phyloP scores from a whole-genome alignment of 2,888 invertebrate species.

The Archaeoteleia sp. region DNA sequence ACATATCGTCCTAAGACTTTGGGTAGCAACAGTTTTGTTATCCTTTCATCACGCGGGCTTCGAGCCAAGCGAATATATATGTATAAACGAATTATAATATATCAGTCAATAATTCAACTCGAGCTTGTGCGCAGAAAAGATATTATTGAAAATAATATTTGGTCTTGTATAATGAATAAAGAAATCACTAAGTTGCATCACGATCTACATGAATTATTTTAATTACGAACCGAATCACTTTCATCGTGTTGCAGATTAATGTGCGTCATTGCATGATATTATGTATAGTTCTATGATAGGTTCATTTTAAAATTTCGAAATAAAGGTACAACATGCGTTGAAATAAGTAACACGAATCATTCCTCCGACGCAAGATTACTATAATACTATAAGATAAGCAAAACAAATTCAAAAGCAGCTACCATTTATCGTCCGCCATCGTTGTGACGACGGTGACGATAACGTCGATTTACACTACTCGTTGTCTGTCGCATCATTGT shows the following conservation, averaged over 20 bases:
- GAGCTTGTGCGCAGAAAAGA: conserved; percentile 10
- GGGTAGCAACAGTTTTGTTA: conserved; percentile 48
- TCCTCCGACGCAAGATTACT: conserved; percentile 65
- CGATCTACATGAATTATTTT: conserved; percentile 31
- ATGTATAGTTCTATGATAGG: conserved; percentile 23
- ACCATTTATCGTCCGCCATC: conserved; percentile 59
- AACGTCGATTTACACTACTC: too few relatives aligned
- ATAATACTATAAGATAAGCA: conserved; percentile 55
- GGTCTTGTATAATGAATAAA: conserved; percentile 4
- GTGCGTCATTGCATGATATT: conserved; percentile 37
- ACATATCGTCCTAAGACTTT: conserved; percentile 60
- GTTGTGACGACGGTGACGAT: conserved; percentile 56
- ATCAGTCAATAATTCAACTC: conserved; percentile 13
- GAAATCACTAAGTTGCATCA: conserved; percentile 23
- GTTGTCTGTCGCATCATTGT: conserved; percentile 45
- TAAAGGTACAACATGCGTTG: not conserved
- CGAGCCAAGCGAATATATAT: not conserved
- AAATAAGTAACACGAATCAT: conserved; percentile 58
- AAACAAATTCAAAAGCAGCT: conserved; percentile 57
- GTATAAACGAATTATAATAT: conserved; percentile 1
- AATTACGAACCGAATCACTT: conserved; percentile 29
- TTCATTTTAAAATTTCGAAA: conserved; percentile 5
- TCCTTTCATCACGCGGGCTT: conserved; percentile 5
- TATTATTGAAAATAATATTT: conserved; percentile 19
- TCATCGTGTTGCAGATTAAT: conserved; percentile 48